phyloP scores from a whole-genome alignment of 1,140 invertebrate species.

The Bombus terrestris region DNA sequence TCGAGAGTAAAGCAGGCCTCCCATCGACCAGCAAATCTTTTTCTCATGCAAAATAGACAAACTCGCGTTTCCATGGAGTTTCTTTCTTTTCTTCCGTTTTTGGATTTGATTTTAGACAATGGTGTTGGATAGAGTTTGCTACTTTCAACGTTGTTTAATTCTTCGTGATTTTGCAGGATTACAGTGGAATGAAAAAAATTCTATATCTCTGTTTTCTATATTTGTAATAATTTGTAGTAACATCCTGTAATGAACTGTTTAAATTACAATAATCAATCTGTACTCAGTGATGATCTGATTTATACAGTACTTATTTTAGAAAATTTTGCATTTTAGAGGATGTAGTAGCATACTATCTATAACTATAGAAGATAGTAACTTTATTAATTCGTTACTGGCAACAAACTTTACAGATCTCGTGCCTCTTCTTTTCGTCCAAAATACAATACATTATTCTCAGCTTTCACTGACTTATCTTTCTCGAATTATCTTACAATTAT shows the following conservation, averaged over 20 bases:
- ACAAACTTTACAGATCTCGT: background rate
- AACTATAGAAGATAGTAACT: background rate
- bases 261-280: too few relatives aligned
- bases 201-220: too few relatives aligned
- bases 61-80: background rate
- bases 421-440: too few relatives aligned
- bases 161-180: too few relatives aligned
- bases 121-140: background rate
- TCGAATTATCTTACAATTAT: slow-evolving; percentile 6
- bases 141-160: too few relatives aligned
- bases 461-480: background rate
- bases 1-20: too few relatives aligned
- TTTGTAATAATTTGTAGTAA: too few relatives aligned
- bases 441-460: background rate
- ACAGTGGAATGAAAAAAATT: background rate
- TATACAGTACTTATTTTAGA: too few relatives aligned
- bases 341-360: too few relatives aligned
- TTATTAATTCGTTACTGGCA: background rate
- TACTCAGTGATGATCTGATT: too few relatives aligned
- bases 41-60: slow-evolving; percentile 55
- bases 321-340: too few relatives aligned
- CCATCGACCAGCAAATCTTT: slow-evolving; percentile 21
- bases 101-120: background rate
- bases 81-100: background rate
- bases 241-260: too few relatives aligned